Evolutionary conservation across 2,888 invertebrate genomes (phyloP).

Genomic region (Cerastis rubricosa): DNA sequence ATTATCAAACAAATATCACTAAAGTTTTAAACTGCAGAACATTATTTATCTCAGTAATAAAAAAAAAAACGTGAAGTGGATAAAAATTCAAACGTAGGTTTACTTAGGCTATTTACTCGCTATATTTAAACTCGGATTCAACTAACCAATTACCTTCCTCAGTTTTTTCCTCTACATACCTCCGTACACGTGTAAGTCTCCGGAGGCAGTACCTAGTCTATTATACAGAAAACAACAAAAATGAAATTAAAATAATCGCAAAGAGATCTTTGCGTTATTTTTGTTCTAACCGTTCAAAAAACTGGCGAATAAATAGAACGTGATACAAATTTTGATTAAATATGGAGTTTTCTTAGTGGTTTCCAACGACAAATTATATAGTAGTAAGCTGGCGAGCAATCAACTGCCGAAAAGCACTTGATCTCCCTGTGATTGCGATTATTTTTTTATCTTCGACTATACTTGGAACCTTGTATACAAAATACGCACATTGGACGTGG

Average conservation of each 20-base stretch:
- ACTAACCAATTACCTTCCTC: background rate
- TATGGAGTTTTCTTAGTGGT: background rate
- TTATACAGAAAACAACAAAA: background rate
- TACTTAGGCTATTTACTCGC: background rate
- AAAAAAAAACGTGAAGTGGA: background rate
- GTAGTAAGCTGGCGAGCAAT: background rate
- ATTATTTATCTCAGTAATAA: background rate
- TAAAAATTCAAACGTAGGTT: background rate
- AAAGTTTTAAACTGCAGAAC: background rate
- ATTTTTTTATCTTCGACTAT: background rate
- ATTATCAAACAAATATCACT: too few relatives aligned
- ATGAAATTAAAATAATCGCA: background rate
- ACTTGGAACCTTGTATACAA: background rate
- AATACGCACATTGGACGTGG: too few relatives aligned
- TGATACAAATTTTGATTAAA: background rate
- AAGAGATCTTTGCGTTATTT: background rate
- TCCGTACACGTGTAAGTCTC: background rate
- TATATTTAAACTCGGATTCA: background rate
- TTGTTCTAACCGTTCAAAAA: background rate
- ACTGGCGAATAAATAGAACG: background rate
- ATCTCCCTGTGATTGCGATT: background rate
- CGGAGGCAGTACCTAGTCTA: background rate
- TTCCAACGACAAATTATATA: background rate
- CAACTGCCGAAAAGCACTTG: too few relatives aligned
- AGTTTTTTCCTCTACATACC: background rate